Evolutionary conservation across 1,140 invertebrate species (phyloP), one percentile per base, ranked within the genome.

Genomic region (Asobara japonica): DNA sequence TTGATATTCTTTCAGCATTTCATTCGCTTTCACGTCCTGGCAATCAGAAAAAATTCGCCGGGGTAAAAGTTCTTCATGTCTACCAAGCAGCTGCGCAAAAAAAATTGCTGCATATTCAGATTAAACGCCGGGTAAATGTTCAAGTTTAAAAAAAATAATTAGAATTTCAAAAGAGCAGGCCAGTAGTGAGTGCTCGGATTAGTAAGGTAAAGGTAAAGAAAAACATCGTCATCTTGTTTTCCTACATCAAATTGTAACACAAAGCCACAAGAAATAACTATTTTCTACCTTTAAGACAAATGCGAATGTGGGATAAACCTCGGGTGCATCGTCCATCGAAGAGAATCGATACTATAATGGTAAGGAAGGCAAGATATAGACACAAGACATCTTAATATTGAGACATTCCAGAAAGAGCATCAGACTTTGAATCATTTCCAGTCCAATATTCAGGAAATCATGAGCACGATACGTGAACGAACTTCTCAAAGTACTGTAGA

Each of bases 211-310:
- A 18, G 25, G 25, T 56, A 5, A 22, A 25, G 51, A 56, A 56
- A 25, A 22, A 56, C 51, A 3, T 22, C 51, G 22, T 11, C 20
- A 56, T 20, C 25, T 22, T 56, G 0, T 56, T 25, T 27, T 56
- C 18, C 18, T 56, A 56, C 51, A 56, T 56, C 22, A 25, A 25
- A 25, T 56, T 18, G 10, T 56, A 18, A 56, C 51, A 56, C 22
- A 56, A 27, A 25, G 51, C 6, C 60, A 62, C 60, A 62, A 10
- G 51, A 56, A 56, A 72, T n/a, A 13, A 45, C 51, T 73, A 69
- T 69, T 65, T 48, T 71, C 82, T 90, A 91, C 90, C 90, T 91
- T 91, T 91, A 70, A 91, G 85, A 77, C 89, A 89, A 66, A 89
- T 87, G 79, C 90, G 83, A 82, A 91, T 89, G 83, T 90, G 88